Conservation (phyloP, 2,113 vertebrate species). For the Microcebus jonahi region DNA sequence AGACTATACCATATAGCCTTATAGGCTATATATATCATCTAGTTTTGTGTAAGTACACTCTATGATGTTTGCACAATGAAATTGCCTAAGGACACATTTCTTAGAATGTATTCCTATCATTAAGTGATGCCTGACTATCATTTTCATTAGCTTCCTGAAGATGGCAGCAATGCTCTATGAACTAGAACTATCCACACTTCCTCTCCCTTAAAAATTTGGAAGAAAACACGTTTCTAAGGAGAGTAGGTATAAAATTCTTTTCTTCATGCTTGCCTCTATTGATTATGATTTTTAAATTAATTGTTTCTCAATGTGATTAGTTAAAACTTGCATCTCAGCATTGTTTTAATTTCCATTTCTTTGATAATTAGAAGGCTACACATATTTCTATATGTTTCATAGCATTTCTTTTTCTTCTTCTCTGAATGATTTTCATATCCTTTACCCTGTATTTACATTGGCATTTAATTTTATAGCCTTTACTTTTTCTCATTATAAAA, state of each 20-base stretch:
- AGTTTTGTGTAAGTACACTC: too few relatives aligned
- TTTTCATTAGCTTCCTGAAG: slow-evolving; percentile 38
- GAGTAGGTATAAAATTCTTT: background rate
- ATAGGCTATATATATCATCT: too few relatives aligned
- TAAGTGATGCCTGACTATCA: background rate
- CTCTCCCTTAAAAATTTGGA: background rate
- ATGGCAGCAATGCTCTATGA: slow-evolving; percentile 35
- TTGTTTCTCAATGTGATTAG: background rate
- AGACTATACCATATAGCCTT: too few relatives aligned
- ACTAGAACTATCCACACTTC: background rate
- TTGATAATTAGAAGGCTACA: slow-evolving; percentile 21
- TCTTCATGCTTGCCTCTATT: background rate
- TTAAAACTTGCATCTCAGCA: background rate
- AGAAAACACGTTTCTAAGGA: background rate
- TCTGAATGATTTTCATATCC: background rate
- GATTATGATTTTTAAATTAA: slow-evolving; percentile 41
- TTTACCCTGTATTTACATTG: slow-evolving; percentile 1
- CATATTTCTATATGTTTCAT: background rate
- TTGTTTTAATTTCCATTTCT: slow-evolving; percentile 43
- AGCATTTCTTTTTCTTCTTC: background rate
- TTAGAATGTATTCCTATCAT: too few relatives aligned
- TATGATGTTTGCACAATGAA: too few relatives aligned
- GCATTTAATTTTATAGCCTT: slow-evolving; percentile 41
- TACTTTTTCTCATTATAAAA: slow-evolving; percentile 25
- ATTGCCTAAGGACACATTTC: too few relatives aligned